These are phyloP conservation scores for Rambutsinella grinnellia DNA, from an alignment of 2,888 invertebrate species.

Conservation along the genomic window DNA sequence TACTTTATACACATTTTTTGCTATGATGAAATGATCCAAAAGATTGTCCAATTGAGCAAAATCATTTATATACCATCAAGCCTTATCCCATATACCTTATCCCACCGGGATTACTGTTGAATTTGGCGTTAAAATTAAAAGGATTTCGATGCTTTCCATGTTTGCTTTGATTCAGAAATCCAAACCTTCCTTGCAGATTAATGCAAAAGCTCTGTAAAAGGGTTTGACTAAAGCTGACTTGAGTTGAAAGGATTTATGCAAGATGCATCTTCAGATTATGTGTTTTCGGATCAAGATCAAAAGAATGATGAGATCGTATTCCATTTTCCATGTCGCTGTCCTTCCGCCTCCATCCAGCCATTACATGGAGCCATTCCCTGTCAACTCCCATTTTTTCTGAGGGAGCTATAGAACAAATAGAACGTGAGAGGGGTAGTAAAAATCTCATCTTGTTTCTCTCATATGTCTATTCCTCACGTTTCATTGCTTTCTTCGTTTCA, in stretches of 20 bases:
- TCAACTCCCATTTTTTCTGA: background rate
- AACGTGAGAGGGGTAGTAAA: conserved; percentile 57
- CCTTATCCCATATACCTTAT: too few species aligned
- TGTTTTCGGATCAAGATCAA: background rate
- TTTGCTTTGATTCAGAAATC: too few species aligned
- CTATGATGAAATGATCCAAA: too few species aligned
- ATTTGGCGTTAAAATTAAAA: too few species aligned
- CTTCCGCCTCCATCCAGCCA: background rate
- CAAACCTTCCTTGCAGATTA: too few species aligned
- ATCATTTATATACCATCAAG: too few species aligned
- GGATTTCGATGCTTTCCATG: too few species aligned
- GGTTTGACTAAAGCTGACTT: background rate
- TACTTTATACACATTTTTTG: too few species aligned
- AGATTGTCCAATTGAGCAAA: too few species aligned
- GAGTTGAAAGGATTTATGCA: background rate
- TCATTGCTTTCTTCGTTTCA: conserved; percentile 35
- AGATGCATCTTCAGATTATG: conserved; percentile 11
- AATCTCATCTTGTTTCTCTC: conserved; percentile 46
- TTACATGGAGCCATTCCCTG: background rate
- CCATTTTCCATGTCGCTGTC: background rate
- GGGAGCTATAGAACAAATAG: conserved; percentile 42
- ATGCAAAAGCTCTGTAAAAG: too few species aligned
- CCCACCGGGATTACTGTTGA: too few species aligned
- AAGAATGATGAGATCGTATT: background rate
- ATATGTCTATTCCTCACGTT: conserved; percentile 39